Evolutionary conservation across 35 echinoderm and acorn worm species (phyloP).

Genomic region (Eucidaris tribuloides): DNA sequence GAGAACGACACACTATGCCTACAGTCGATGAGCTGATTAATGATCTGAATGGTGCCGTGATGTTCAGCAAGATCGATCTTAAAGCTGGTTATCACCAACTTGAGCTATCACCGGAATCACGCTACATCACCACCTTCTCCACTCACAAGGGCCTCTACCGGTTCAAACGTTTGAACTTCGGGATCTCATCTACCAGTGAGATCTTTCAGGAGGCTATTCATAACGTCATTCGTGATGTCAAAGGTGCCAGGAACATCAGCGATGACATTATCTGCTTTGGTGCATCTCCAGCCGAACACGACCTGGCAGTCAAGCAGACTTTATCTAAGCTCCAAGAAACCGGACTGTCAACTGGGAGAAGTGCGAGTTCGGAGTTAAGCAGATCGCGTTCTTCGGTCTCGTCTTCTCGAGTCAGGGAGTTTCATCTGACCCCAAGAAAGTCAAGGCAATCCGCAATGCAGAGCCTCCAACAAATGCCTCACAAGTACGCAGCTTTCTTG

Average conservation of each 20-base stretch:
- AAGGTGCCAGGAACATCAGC: slow-evolving; percentile 39
- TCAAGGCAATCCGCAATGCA: slow-evolving; percentile 29
- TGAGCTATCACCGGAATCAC: slow-evolving; percentile 5
- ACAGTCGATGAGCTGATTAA: no score
- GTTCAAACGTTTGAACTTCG: slow-evolving; percentile 42
- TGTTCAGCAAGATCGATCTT: no score
- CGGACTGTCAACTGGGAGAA: slow-evolving; percentile 50
- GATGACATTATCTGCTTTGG: slow-evolving; percentile 56
- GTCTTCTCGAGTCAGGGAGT: slow-evolving; percentile 33
- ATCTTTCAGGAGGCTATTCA: slow-evolving; percentile 34
- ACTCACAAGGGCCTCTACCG: slow-evolving; percentile 14
- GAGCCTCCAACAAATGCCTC: slow-evolving; percentile 5
- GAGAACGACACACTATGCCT: no score
- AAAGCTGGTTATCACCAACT: no score
- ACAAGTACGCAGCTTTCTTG: slow-evolving; percentile 48
- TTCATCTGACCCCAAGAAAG: slow-evolving; percentile 59
- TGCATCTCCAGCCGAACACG: slow-evolving; percentile 14
- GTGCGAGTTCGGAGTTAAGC: slow-evolving; percentile 50
- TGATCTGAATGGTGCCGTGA: no score
- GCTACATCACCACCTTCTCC: slow-evolving; percentile 68
- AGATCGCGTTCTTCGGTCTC: slow-evolving; percentile 56
- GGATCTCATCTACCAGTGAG: slow-evolving; percentile 30
- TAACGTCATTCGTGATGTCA: slow-evolving; percentile 11
- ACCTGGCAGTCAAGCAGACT: not conserved
- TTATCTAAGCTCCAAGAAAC: slow-evolving; percentile 8